A percentile compares a stretch with the other conserved stretches of the same genome.
phyloP scores from a whole-genome alignment of 1,140 invertebrate genomes.

The Schlechtendalia chinensis region DNA sequence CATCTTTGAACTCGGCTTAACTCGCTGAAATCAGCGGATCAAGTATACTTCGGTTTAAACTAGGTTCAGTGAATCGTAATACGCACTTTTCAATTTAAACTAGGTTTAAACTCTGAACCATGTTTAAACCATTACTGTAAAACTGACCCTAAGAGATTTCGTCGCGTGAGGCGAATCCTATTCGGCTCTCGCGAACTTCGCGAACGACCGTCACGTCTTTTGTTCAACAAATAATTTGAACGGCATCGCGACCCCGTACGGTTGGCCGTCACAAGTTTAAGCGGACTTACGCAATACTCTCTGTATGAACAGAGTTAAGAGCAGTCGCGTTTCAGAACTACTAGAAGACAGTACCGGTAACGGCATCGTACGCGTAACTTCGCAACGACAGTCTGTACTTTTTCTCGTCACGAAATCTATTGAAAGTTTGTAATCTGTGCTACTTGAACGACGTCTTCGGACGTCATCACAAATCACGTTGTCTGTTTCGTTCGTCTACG shows the following conservation, averaged over 20 bases:
- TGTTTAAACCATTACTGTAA: too few species aligned
- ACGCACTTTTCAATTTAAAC: too few species aligned
- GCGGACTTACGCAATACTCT: background rate
- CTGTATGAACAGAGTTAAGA: background rate
- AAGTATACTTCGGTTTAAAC: too few species aligned
- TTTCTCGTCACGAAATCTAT: background rate
- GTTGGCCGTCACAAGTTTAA: background rate
- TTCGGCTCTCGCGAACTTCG: background rate
- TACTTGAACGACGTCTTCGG: too few species aligned
- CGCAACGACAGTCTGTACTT: background rate
- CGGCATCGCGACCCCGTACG: background rate
- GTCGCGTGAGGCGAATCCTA: background rate
- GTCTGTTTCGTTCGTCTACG: too few species aligned
- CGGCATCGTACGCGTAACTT: too few species aligned
- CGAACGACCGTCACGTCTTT: conserved; percentile 19
- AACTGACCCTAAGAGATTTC: background rate
- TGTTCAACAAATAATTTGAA: background rate
- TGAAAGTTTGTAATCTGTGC: too few species aligned
- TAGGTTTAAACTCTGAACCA: too few species aligned
- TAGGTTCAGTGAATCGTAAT: too few species aligned
- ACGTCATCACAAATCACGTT: too few species aligned
- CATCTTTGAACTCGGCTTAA: too few species aligned
- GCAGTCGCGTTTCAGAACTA: background rate
- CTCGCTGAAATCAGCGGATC: too few species aligned
- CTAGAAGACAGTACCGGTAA: background rate